Conservation (phyloP, 2,888 invertebrate genomes). For the Leptopilina myrica region DNA sequence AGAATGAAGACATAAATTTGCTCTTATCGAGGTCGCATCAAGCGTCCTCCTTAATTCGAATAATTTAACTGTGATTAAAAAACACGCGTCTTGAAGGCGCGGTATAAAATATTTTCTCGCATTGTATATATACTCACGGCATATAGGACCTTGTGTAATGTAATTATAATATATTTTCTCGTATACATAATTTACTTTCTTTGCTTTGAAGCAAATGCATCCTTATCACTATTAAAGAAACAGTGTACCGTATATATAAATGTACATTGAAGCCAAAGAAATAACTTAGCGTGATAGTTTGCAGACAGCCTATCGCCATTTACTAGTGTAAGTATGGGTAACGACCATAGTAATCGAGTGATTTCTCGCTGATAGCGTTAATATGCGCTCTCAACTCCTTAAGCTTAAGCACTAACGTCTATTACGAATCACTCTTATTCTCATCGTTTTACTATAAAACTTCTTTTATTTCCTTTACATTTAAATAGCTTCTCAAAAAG, state of each 20-base stretch:
- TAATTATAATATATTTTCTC: conserved; percentile 37
- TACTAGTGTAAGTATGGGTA: conserved; percentile 57
- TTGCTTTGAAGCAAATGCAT: conserved; percentile 11
- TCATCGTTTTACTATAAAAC: neutral
- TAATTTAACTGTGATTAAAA: conserved; percentile 32
- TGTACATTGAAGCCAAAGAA: conserved; percentile 44
- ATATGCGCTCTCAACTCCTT: conserved; percentile 49
- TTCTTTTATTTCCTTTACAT: neutral
- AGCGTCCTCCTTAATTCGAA: conserved; percentile 23
- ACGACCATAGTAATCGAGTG: conserved; percentile 55
- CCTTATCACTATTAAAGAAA: conserved; percentile 22
- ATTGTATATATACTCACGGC: neutral
- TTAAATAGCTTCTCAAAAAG: too few species aligned
- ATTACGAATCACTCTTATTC: neutral
- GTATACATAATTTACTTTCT: conserved; percentile 25
- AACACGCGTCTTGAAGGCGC: conserved; percentile 28
- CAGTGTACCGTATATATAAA: conserved; percentile 4
- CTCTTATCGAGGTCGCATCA: conserved; percentile 26
- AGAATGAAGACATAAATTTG: too few species aligned
- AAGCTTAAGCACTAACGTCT: neutral
- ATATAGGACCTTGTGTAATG: conserved; percentile 7
- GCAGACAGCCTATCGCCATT: conserved; percentile 56
- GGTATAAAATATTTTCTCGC: conserved; percentile 13
- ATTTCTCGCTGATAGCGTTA: conserved; percentile 54
- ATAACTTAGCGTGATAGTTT: conserved; percentile 55